A percentile compares a stretch with the other conserved stretches of the same genome.
phyloP scores from a whole-genome alignment of 2,797 vertebrate species.

The Fringilla coelebs region DNA sequence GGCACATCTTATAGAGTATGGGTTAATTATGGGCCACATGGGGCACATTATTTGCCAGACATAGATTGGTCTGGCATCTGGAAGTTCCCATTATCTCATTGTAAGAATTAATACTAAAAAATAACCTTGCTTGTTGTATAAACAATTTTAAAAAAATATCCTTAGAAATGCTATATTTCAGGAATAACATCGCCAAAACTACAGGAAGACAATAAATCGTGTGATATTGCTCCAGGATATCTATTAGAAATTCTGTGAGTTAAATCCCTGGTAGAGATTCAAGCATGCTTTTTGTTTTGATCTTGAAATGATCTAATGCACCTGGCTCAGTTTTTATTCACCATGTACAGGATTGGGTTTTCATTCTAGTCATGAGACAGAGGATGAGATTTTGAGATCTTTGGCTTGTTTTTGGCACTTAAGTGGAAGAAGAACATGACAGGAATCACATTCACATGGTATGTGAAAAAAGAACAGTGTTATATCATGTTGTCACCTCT shows the following conservation, averaged over 20 bases:
- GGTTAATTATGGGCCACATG: neutral
- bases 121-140: neutral
- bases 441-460: neutral
- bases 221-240: neutral
- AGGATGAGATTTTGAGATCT: neutral
- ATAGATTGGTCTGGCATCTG: neutral
- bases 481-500: neutral
- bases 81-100: neutral
- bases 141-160: neutral
- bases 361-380: neutral
- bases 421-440: neutral
- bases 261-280: neutral
- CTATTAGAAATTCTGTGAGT: neutral
- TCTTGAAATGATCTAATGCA: neutral
- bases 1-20: neutral
- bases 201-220: neutral
- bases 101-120: neutral
- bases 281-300: neutral
- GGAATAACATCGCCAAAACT: neutral
- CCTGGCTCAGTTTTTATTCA: neutral
- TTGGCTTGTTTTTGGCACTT: neutral
- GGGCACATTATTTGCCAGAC: neutral
- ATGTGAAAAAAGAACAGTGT: neutral
- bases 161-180: neutral
- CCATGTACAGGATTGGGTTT: neutral